A percentile compares a stretch with the other conserved stretches of the same genome.
These are phyloP conservation scores for Clarias laeviceps DNA, from an alignment of 2,797 vertebrate species.

Conservation along the genomic window DNA sequence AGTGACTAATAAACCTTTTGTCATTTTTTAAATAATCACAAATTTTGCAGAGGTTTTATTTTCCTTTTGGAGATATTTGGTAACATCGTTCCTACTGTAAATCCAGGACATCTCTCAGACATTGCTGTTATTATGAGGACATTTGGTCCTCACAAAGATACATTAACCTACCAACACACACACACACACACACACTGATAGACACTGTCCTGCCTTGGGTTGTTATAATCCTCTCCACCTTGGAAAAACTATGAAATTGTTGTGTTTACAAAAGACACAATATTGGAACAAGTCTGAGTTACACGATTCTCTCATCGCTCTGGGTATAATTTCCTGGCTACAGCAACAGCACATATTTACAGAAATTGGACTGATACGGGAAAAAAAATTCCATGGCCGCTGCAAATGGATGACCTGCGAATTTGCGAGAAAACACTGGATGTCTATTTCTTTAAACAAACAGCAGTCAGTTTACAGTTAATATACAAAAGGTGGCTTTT, in stretches of 20 bases:
- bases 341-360: too few species aligned
- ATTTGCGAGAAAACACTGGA: too few species aligned
- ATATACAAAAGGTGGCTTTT: too few species aligned
- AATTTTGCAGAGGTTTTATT: neutral
- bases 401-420: too few species aligned
- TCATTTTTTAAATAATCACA: neutral
- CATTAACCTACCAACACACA: slow-evolving; percentile 22
- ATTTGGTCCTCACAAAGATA: neutral
- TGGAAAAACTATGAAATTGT: slow-evolving; percentile 33
- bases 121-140: neutral
- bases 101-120: neutral
- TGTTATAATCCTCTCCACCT: slow-evolving; percentile 32
- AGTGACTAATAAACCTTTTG: neutral
- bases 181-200: slow-evolving; percentile 39
- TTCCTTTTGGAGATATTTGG: neutral
- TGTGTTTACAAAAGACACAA: slow-evolving; percentile 21
- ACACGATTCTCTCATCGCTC: neutral
- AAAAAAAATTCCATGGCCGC: too few species aligned
- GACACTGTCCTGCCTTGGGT: slow-evolving; percentile 22
- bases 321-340: neutral
- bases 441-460: too few species aligned
- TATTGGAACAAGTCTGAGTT: neutral
- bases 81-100: neutral
- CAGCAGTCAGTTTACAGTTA: too few species aligned
- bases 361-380: too few species aligned